Percentiles rank a stretch among this genome's conserved stretches.
phyloP scores from a whole-genome alignment of 1,140 invertebrate species.

The Temnothorax longispinosus region DNA sequence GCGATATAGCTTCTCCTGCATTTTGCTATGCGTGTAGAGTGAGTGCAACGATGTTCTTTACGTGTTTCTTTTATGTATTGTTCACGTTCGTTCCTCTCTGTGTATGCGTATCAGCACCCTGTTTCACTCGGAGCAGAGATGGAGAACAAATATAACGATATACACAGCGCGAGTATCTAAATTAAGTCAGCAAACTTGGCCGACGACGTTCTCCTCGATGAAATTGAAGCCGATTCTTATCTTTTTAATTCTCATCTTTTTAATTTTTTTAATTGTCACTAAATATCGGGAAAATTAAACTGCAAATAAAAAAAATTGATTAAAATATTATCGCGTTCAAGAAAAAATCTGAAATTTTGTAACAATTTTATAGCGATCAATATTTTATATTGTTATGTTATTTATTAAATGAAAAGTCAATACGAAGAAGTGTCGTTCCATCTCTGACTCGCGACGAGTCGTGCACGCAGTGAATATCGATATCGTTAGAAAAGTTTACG shows the following conservation, averaged over 20 bases:
- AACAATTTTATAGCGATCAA: not conserved
- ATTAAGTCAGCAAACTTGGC: not conserved
- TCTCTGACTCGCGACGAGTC: conserved; percentile 15
- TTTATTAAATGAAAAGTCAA: not conserved
- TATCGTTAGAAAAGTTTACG: conserved; percentile 8
- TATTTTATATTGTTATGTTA: not conserved
- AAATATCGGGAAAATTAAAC: not conserved
- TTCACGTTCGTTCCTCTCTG: conserved; percentile 22
- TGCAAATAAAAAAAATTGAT: not conserved
- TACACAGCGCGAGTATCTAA: not conserved
- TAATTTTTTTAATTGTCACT: not conserved
- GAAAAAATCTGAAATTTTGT: not conserved
- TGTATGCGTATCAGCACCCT: not conserved
- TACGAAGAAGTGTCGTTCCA: not conserved
- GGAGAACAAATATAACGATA: not conserved
- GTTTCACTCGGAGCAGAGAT: conserved; percentile 9
- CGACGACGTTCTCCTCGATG: not conserved
- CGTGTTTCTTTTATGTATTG: conserved; percentile 57
- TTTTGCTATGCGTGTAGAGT: conserved; percentile 52
- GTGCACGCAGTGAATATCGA: conserved; percentile 40
- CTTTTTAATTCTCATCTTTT: not conserved
- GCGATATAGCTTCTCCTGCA: conserved; percentile 51
- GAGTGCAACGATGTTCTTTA: conserved; percentile 53
- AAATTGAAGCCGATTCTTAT: not conserved
- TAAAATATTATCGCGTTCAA: not conserved